Conservation (phyloP, 1,140 invertebrate genomes). For the Zaprionus kolodkinae region DNA sequence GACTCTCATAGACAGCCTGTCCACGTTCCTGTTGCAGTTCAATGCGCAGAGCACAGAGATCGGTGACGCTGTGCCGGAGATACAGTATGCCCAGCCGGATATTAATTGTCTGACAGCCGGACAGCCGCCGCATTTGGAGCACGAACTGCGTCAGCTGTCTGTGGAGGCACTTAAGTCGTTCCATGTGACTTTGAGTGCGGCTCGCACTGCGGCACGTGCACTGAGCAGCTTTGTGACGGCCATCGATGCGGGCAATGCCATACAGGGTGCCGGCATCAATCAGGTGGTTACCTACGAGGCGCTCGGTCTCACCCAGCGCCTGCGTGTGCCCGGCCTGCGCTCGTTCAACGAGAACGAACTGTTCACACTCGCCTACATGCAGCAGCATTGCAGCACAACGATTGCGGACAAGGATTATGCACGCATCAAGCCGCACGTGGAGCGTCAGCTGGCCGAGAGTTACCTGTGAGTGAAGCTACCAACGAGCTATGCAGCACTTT, state of each 20-base stretch:
- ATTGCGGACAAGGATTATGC: slow-evolving; percentile 82
- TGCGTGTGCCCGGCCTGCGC: slow-evolving; percentile 70
- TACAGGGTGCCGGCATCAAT: slow-evolving; percentile 69
- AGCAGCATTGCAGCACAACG: slow-evolving; percentile 77
- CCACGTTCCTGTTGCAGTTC: slow-evolving; percentile 76
- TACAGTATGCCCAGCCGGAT: slow-evolving; percentile 70
- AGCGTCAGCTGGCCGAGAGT: slow-evolving; percentile 72
- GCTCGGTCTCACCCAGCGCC: slow-evolving; percentile 61
- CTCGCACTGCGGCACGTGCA: slow-evolving; percentile 67
- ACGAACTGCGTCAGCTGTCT: slow-evolving; percentile 66
- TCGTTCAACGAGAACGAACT: slow-evolving; percentile 81
- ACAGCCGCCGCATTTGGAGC: slow-evolving; percentile 54
- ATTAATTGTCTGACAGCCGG: slow-evolving; percentile 59
- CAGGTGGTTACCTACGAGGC: slow-evolving; percentile 75
- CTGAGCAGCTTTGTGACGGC: slow-evolving; percentile 68
- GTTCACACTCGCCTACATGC: slow-evolving; percentile 79
- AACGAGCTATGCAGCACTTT: too few relatives aligned
- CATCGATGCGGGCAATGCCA: slow-evolving; percentile 72
- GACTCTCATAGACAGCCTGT: slow-evolving; percentile 69
- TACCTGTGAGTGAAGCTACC: slow-evolving; percentile 65
- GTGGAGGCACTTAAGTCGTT: slow-evolving; percentile 68
- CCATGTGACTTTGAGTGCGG: slow-evolving; percentile 75
- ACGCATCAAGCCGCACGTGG: slow-evolving; percentile 78
- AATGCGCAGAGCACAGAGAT: slow-evolving; percentile 67
- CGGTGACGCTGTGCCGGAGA: slow-evolving; percentile 52